Percentiles rank a stretch among this genome's conserved stretches.
Conservation (phyloP, 2,797 vertebrate genomes). For the Lophotriccus pileatus region DNA sequence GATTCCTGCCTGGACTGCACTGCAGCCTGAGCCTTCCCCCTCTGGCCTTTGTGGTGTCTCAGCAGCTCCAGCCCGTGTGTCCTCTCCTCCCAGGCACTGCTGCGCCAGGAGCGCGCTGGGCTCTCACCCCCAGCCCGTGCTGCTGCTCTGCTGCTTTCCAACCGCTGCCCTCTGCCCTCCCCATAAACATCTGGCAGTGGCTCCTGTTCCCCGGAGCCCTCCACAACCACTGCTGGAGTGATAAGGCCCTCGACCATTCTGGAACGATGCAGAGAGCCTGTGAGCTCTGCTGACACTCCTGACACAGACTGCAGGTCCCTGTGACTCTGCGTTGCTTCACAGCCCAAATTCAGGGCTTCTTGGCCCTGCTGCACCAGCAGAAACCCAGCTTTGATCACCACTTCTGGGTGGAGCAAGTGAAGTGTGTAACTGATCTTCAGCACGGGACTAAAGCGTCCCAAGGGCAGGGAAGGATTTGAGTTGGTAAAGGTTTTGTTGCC, state of each 20-base stretch:
- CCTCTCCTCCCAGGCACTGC: neutral
- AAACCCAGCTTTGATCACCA: neutral
- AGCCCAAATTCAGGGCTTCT: neutral
- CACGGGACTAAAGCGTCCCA: neutral
- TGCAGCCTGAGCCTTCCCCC: neutral
- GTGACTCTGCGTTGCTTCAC: neutral
- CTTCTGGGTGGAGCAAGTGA: neutral
- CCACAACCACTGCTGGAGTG: rapidly evolving
- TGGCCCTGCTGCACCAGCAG: neutral
- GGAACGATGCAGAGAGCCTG: neutral
- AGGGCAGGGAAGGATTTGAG: neutral
- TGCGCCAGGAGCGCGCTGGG: neutral
- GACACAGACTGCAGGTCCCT: neutral
- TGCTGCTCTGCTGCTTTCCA: neutral
- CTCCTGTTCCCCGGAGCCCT: neutral
- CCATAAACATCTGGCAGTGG: neutral
- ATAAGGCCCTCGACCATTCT: rapidly evolving
- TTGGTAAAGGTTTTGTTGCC: neutral
- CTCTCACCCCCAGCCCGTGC: rapidly evolving
- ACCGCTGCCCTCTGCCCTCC: neutral
- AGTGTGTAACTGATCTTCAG: rapidly evolving
- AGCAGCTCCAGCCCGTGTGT: neutral
- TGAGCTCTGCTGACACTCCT: rapidly evolving
- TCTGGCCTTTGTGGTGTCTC: neutral
- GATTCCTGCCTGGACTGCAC: neutral